Conservation (phyloP, 1,140 invertebrate species). For the Tenebrio molitor region DNA sequence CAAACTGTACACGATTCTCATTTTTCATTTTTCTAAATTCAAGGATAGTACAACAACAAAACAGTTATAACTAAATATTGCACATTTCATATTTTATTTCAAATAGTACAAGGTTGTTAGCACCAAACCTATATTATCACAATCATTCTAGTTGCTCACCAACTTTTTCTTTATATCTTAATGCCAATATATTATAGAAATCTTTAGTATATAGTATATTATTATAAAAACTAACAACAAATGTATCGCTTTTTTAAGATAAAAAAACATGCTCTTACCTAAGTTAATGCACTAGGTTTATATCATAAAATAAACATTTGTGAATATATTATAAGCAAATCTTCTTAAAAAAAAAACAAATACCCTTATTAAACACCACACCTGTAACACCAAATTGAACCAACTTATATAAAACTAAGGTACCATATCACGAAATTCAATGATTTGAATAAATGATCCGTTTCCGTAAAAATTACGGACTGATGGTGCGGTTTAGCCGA, state of each 20-base stretch:
- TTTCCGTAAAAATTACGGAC: constrained; percentile 39
- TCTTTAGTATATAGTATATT: constrained; percentile 59
- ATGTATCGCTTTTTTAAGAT: constrained; percentile 41
- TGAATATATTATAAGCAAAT: constrained; percentile 54
- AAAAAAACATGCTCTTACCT: constrained; percentile 48
- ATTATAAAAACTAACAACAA: constrained; percentile 61
- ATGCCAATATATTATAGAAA: constrained; percentile 58
- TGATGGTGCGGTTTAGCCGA: constrained; percentile 14
- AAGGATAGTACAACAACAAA: constrained; percentile 47
- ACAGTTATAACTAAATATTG: constrained; percentile 60
- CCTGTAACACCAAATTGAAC: constrained; percentile 56
- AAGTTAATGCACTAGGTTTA: constrained; percentile 48
- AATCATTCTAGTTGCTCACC: constrained; percentile 60
- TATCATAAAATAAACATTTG: constrained; percentile 53
- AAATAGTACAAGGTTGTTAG: constrained; percentile 61
- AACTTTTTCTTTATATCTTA: constrained; percentile 54
- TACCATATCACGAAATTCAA: constrained; percentile 54
- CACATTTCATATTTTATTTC: constrained; percentile 55
- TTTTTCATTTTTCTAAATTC: constrained; percentile 36
- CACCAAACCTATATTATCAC: constrained; percentile 64
- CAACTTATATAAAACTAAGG: constrained; percentile 54
- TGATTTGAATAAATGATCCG: constrained; percentile 26
- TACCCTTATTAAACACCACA: constrained; percentile 56
- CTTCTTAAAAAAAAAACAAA: constrained; percentile 51
- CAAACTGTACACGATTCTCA: constrained; percentile 49